A percentile compares a stretch with the other conserved stretches of the same genome.
phyloP scores from a whole-genome alignment of 2,113 vertebrate species.

The Penelope pileata region DNA sequence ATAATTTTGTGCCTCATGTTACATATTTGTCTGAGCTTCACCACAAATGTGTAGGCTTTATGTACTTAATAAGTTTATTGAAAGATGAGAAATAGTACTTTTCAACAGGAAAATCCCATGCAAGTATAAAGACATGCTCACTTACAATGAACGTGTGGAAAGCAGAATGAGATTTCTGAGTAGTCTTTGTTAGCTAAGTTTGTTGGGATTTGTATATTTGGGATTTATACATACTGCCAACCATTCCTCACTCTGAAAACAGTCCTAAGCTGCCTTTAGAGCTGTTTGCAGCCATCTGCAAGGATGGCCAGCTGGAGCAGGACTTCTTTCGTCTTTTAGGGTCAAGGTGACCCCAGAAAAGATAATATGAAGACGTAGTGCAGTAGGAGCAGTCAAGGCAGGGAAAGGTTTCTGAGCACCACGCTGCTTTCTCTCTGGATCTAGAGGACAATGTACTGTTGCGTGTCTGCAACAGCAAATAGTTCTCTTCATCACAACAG shows the following conservation, averaged over 20 bases:
- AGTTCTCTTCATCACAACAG: neutral
- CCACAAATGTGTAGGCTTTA: neutral
- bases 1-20: slow-evolving; percentile 14
- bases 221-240: neutral
- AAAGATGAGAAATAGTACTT: neutral
- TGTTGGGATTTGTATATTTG: neutral
- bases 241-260: neutral
- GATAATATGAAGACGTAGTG: neutral
- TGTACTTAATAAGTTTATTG: neutral
- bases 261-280: neutral
- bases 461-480: neutral
- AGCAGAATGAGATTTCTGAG: neutral
- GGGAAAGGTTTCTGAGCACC: neutral
- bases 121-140: neutral
- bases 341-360: neutral
- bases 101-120: neutral
- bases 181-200: neutral
- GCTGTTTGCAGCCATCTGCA: neutral
- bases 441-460: neutral
- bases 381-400: neutral
- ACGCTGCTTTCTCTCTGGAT: neutral
- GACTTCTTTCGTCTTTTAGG: neutral
- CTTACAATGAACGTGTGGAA: neutral
- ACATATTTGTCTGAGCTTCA: neutral
- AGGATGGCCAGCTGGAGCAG: neutral